These are phyloP conservation scores for Cyclura pinguis DNA, from an alignment of 2,797 vertebrate genomes.

Conservation along the genomic window DNA sequence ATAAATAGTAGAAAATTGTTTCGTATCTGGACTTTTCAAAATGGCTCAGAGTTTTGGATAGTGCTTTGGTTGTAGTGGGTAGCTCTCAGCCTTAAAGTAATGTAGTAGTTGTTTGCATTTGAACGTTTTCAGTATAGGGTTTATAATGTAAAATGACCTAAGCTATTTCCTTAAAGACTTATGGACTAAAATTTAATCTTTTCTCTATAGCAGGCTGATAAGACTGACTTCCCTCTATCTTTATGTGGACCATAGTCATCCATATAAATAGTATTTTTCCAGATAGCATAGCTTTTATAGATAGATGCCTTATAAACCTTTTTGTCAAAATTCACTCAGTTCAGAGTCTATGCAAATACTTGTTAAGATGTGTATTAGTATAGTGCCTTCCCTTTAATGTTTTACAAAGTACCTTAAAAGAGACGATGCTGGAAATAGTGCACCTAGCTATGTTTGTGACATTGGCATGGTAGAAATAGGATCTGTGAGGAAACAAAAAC, in stretches of 20 bases:
- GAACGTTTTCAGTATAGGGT: conserved; percentile 37
- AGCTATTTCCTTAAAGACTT: conserved; percentile 33
- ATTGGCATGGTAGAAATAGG: neutral
- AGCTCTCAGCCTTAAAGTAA: conserved; percentile 45
- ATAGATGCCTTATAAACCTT: conserved; percentile 29
- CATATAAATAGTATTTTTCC: conserved; percentile 7
- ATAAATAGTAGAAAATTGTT: conserved; percentile 43
- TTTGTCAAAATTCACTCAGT: conserved; percentile 19
- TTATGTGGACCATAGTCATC: neutral
- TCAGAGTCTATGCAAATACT: conserved; percentile 49
- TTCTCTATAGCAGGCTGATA: neutral
- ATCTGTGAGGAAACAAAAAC: neutral
- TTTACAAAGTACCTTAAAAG: conserved; percentile 27
- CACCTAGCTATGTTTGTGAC: neutral
- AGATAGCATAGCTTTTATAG: conserved; percentile 23
- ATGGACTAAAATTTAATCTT: conserved; percentile 46
- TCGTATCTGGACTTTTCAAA: neutral
- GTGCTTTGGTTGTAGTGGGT: conserved; percentile 50
- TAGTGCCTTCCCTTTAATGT: conserved; percentile 33
- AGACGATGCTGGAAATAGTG: neutral
- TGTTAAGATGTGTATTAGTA: conserved; percentile 13
- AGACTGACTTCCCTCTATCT: neutral
- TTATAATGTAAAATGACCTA: conserved; percentile 36
- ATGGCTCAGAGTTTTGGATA: neutral
- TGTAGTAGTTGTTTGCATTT: conserved; percentile 45